Percentiles rank a stretch among this genome's conserved stretches.
phyloP scores from a whole-genome alignment of 2,888 invertebrate genomes.

The Spodoptera littoralis region DNA sequence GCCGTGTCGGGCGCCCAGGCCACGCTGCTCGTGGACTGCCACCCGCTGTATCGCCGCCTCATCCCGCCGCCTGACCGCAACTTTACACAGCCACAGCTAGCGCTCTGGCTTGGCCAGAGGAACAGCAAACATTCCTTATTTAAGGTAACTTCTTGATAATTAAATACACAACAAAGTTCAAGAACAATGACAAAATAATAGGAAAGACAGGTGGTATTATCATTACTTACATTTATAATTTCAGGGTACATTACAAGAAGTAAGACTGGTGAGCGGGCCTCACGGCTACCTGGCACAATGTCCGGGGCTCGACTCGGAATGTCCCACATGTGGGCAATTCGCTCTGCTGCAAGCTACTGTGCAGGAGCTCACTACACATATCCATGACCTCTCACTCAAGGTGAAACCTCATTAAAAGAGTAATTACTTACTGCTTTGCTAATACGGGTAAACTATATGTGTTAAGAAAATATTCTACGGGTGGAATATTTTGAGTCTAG shows the following conservation, averaged over 20 bases:
- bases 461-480: too few species aligned
- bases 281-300: conserved; percentile 96
- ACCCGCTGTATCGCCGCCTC: conserved; percentile 94
- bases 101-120: conserved; percentile 96
- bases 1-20: conserved; percentile 95
- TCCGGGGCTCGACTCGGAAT: conserved; percentile 95
- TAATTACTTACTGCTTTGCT: too few species aligned
- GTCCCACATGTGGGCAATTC: conserved; percentile 97
- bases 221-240: conserved; percentile 46
- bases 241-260: conserved; percentile 96
- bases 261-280: conserved; percentile 94
- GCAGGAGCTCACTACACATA: conserved; percentile 93
- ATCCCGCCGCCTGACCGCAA: conserved; percentile 93
- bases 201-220: too few species aligned
- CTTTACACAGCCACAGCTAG: conserved; percentile 92
- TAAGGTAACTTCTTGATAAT: conserved; percentile 90
- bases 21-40: conserved; percentile 95
- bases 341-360: conserved; percentile 94
- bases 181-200: too few species aligned
- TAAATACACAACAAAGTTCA: too few species aligned
- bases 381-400: conserved; percentile 95
- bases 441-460: too few species aligned
- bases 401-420: conserved; percentile 74
- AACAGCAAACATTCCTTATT: conserved; percentile 95
- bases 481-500: too few species aligned